These are phyloP conservation scores for Eretmochelys imbricata DNA, from an alignment of 2,113 vertebrate genomes.

Conservation along the genomic window DNA sequence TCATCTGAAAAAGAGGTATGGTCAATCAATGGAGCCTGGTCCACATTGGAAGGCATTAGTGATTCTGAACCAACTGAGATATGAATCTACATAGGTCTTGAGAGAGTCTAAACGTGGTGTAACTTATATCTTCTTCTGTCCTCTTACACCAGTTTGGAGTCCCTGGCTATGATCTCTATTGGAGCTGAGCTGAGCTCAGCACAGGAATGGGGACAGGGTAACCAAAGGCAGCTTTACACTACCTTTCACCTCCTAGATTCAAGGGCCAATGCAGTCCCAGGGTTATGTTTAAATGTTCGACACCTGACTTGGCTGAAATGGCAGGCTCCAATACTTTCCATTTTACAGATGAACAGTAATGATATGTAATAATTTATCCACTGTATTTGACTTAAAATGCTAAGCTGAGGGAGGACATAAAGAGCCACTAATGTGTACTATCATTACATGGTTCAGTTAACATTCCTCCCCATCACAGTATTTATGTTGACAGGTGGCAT, in stretches of 20 bases:
- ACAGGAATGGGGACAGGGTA: too few species aligned
- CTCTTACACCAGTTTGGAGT: too few species aligned
- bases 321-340: not conserved
- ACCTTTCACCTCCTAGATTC: fast-evolving
- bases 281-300: fast-evolving
- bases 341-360: not conserved
- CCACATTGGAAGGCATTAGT: not conserved
- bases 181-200: too few species aligned
- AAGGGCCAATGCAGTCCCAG: not conserved
- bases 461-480: not conserved
- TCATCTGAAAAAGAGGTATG: not conserved
- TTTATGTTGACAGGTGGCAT: not conserved
- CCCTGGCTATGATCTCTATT: too few species aligned
- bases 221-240: too few species aligned
- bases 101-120: too few species aligned
- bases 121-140: too few species aligned
- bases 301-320: not conserved
- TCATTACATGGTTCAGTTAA: not conserved
- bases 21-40: too few species aligned
- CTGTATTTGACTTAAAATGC: not conserved
- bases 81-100: too few species aligned
- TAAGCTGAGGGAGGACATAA: not conserved
- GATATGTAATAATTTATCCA: fast-evolving
- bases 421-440: not conserved
- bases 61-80: not conserved